Evolutionary conservation across 1,140 invertebrate species (phyloP).

Genomic region (Calosoma granatense): DNA sequence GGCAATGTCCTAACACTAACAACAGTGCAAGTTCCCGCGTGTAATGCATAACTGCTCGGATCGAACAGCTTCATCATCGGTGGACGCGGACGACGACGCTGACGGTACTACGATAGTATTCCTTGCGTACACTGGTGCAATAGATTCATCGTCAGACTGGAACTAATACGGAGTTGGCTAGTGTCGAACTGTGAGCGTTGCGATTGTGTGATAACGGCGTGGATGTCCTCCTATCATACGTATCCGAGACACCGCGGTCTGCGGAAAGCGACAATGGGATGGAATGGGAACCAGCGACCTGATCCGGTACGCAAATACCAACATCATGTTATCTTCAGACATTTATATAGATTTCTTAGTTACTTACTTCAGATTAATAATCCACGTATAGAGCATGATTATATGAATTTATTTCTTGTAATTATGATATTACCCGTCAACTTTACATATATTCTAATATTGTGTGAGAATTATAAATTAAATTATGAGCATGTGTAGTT

Average conservation of each 20-base stretch:
- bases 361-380: neutral
- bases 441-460: neutral
- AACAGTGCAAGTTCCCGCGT: too few species aligned
- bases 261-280: constrained; percentile 26
- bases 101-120: neutral
- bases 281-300: constrained; percentile 25
- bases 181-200: neutral
- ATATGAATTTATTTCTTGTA: constrained; percentile 10
- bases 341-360: constrained; percentile 17
- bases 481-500: too few species aligned
- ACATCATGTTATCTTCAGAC: constrained; percentile 23
- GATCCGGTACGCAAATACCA: constrained; percentile 28
- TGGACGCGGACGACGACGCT: neutral
- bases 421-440: neutral
- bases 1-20: too few species aligned
- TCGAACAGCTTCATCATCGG: neutral
- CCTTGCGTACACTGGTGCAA: neutral
- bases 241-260: constrained; percentile 30
- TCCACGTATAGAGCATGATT: constrained; percentile 6
- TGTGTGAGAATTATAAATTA: too few species aligned
- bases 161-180: neutral
- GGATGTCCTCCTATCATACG: constrained; percentile 34
- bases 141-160: neutral
- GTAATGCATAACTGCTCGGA: neutral
- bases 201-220: constrained; percentile 13